A percentile compares a stretch with the other conserved stretches of the same genome.
Evolutionary conservation across 2,888 invertebrate species (phyloP).

Genomic region (Hetaerina titia): DNA sequence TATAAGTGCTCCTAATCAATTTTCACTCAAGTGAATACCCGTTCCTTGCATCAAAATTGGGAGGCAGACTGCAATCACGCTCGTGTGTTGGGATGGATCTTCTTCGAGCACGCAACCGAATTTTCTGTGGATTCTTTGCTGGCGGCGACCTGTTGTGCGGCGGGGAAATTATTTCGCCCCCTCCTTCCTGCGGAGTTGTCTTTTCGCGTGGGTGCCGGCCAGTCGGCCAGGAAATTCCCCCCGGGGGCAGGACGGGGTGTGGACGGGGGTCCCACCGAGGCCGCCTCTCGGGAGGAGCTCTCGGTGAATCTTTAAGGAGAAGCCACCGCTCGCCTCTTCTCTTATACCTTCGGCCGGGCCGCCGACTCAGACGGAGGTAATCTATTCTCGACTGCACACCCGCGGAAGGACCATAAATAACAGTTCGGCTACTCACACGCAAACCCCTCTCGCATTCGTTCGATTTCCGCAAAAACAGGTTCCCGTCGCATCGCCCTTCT

Average conservation of each 20-base stretch:
- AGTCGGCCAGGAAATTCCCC: too few relatives aligned
- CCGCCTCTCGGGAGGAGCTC: not conserved
- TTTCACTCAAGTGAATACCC: not conserved
- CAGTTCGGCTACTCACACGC: not conserved
- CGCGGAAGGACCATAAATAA: constrained; percentile 19
- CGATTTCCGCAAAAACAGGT: constrained; percentile 39
- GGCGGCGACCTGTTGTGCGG: not conserved
- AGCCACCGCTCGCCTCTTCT: not conserved
- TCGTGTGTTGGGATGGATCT: not conserved
- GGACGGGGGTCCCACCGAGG: not conserved
- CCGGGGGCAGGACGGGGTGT: not conserved
- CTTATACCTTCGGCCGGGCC: not conserved
- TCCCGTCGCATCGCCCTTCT: not conserved
- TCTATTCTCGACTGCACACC: not conserved
- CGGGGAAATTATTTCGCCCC: not conserved
- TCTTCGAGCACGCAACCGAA: not conserved
- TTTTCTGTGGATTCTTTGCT: not conserved
- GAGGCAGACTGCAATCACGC: not conserved
- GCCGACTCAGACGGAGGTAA: not conserved
- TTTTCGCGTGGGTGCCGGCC: not conserved
- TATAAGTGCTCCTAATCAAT: not conserved
- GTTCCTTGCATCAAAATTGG: not conserved
- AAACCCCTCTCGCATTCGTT: not conserved
- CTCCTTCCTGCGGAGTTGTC: not conserved
- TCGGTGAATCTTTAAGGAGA: not conserved